A percentile compares a stretch with the other conserved stretches of the same genome.
Evolutionary conservation across 2,113 vertebrate species (phyloP).

Genomic region (Egretta garzetta): DNA sequence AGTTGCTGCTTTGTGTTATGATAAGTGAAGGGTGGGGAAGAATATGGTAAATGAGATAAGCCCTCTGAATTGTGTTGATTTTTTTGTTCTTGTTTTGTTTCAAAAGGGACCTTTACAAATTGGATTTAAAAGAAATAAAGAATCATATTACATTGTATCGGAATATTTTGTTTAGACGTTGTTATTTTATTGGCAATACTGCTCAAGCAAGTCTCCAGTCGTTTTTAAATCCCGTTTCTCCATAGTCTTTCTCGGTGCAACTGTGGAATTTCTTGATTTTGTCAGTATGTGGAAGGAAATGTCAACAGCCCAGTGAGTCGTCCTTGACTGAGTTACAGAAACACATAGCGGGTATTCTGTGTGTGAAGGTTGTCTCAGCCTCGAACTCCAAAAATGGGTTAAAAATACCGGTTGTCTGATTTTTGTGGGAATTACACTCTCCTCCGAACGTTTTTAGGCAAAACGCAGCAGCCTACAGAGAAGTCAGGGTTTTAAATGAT

Average conservation of each 20-base stretch:
- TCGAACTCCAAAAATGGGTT: neutral
- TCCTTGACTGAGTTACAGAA: neutral
- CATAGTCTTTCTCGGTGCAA: neutral
- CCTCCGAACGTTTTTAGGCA: neutral
- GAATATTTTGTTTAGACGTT: neutral
- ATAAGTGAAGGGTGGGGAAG: slow-evolving; percentile 64
- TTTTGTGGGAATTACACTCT: neutral
- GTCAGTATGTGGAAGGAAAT: neutral
- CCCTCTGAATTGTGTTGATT: slow-evolving; percentile 47
- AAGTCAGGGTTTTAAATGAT: neutral
- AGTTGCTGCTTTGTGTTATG: slow-evolving; percentile 74
- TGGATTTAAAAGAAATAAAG: slow-evolving; percentile 53
- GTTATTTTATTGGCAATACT: neutral
- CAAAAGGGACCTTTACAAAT: slow-evolving; percentile 68
- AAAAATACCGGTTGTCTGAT: neutral
- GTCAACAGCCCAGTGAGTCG: neutral
- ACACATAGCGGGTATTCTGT: neutral
- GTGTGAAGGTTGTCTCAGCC: neutral
- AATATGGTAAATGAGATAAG: slow-evolving; percentile 58
- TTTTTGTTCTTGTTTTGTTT: slow-evolving; percentile 67
- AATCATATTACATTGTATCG: slow-evolving; percentile 14
- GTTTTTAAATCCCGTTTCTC: neutral
- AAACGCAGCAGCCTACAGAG: neutral
- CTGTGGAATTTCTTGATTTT: neutral
- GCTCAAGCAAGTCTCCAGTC: neutral